Evolutionary conservation across 92 coral and sea anemone species (phyloP), one percentile per base, ranked within the genome.

Genomic region (Phenganax stokvisi): DNA sequence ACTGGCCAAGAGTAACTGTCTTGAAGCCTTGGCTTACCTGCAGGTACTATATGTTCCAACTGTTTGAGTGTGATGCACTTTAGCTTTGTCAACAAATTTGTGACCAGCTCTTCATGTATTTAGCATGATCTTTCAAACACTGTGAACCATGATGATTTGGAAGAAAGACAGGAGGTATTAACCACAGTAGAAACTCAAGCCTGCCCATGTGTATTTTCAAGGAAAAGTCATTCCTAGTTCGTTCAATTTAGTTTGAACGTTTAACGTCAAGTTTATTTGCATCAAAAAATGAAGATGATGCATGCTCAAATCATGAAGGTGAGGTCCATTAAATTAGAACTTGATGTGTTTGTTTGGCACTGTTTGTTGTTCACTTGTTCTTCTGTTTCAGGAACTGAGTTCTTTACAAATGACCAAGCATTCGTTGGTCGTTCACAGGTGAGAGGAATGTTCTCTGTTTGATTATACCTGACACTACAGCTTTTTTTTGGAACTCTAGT

Each of bases 361-460:
- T 16, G 56, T 47, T 81, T 25, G 27, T 27, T 28, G 5, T 51
- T 47, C n/a, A 9, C 27, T 60, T 75, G 68, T 37, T 51, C 66
- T 51, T 52, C 66, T 75, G 25, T 73, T 76, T 66, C 63, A 75
- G 91, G 85, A 70, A 75, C 76, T 6, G 81, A 89, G 10, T 79
- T 89, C 3, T 90, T 89, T 20, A 83, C 84, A 57, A 81, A 81
- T 80, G 90, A 91, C 77, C 60, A 62, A 28, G 87, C 86, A 8
- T 91, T 89, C 76, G 80, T 87, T 25, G 97, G 97, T 3, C 85
- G 98, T 79, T 88, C 98, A 7, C 92, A 90, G 98, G 97, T 93
- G 83, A 20, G 61, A 61, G 51, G 54, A n/a, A 12, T 17, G 10
- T 15, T 69, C 12, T 27, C 5, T 37, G 47, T 7, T 59, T 30